These are phyloP conservation scores for Callyntrura sp. DNA, from an alignment of 2,888 invertebrate genomes.

Conservation along the genomic window DNA sequence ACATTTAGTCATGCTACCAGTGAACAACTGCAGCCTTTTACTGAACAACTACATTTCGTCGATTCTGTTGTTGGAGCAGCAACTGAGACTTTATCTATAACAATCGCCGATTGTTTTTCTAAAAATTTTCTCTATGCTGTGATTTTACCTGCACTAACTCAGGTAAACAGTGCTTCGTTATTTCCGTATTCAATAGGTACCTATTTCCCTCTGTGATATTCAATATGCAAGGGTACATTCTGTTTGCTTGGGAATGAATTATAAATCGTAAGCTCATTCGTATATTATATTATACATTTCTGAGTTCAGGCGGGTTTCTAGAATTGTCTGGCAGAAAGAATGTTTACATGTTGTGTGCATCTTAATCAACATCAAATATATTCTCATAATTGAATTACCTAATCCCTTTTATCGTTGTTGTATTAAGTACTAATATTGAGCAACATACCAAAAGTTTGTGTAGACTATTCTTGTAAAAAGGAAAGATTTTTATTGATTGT, in stretches of 20 bases:
- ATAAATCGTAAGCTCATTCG: no score
- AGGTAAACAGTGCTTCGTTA: no score
- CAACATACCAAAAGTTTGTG: not conserved
- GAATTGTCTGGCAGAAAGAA: no score
- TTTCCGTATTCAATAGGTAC: no score
- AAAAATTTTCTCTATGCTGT: slow-evolving; percentile 82
- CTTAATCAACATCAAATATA: no score
- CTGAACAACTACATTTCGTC: slow-evolving; percentile 82
- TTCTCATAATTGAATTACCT: not conserved
- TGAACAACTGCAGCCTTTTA: slow-evolving; percentile 81
- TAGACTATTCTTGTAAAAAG: not conserved
- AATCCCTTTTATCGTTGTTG: not conserved
- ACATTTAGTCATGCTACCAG: slow-evolving; percentile 78
- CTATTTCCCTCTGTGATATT: no score
- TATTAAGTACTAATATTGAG: no score
- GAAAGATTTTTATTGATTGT: not conserved
- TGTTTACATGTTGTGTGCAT: no score
- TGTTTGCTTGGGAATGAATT: no score
- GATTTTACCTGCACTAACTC: slow-evolving; percentile 82
- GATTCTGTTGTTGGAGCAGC: slow-evolving; percentile 81
- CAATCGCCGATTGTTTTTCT: slow-evolving; percentile 82
- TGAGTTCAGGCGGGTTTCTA: no score
- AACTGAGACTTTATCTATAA: slow-evolving; percentile 64
- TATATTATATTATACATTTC: no score
- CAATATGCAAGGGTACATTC: no score